phyloP scores from a whole-genome alignment of 2,888 invertebrate genomes.

The Dendrolimus houi region DNA sequence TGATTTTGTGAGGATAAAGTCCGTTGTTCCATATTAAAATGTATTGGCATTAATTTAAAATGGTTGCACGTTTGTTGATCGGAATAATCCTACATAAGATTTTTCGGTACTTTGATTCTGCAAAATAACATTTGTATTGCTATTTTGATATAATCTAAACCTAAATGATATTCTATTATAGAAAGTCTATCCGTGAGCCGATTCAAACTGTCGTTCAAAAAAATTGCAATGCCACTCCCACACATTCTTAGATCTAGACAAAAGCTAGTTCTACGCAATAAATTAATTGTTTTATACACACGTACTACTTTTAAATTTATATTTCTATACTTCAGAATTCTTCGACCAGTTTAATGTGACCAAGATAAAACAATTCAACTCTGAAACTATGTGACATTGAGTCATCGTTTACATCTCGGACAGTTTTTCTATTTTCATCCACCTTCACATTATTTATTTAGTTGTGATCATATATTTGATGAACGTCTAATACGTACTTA shows the following conservation, averaged over 20 bases:
- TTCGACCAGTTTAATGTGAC: constrained; percentile 10
- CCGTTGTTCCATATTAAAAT: too few relatives aligned
- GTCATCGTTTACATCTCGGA: constrained; percentile 31
- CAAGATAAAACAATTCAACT: constrained; percentile 27
- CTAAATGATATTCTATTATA: not conserved
- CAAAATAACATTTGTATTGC: too few relatives aligned
- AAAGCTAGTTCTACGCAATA: not conserved
- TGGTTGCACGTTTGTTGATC: too few relatives aligned
- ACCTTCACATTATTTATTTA: constrained; percentile 17
- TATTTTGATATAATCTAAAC: too few relatives aligned
- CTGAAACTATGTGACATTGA: constrained; percentile 37
- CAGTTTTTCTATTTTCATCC: constrained; percentile 34
- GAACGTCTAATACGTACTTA: not conserved
- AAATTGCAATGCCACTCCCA: not conserved
- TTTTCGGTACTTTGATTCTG: too few relatives aligned
- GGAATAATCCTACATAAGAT: too few relatives aligned
- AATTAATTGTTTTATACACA: not conserved
- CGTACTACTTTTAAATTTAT: not conserved
- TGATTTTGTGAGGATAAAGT: too few relatives aligned
- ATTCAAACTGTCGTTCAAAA: not conserved
- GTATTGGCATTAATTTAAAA: too few relatives aligned
- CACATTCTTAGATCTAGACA: not conserved
- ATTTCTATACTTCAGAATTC: constrained; percentile 8
- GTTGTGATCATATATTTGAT: not conserved
- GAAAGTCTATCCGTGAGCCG: not conserved